These are phyloP conservation scores for Apotomis turbidana DNA, from an alignment of 2,888 invertebrate genomes.

Conservation along the genomic window DNA sequence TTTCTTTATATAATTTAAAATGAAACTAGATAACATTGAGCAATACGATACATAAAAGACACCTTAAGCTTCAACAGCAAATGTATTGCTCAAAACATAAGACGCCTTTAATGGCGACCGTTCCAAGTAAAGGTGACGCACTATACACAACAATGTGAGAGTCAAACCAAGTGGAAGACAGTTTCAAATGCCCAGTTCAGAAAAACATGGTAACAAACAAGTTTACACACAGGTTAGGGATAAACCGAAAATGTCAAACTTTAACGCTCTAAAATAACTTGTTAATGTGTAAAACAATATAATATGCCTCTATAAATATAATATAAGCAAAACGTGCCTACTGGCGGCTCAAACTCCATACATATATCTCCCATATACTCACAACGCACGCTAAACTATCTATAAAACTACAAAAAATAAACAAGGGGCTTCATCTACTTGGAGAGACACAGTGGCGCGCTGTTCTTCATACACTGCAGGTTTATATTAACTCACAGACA, in stretches of 20 bases:
- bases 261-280: slow-evolving; percentile 52
- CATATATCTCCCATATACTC: slow-evolving; percentile 55
- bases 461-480: slow-evolving; percentile 14
- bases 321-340: slow-evolving; percentile 44
- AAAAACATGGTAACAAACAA: slow-evolving; percentile 70
- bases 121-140: slow-evolving; percentile 44
- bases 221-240: slow-evolving; percentile 53
- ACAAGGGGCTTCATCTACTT: slow-evolving; percentile 47
- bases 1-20: slow-evolving; percentile 55
- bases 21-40: slow-evolving; percentile 78
- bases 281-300: slow-evolving; percentile 58
- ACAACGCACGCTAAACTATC: slow-evolving; percentile 49
- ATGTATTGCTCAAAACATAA: neutral
- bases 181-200: slow-evolving; percentile 69
- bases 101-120: slow-evolving; percentile 37
- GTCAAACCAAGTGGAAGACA: slow-evolving; percentile 62
- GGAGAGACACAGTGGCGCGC: slow-evolving; percentile 45
- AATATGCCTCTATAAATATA: slow-evolving; percentile 56
- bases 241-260: slow-evolving; percentile 57
- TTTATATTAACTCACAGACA: neutral
- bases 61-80: slow-evolving; percentile 12
- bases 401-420: slow-evolving; percentile 61
- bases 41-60: slow-evolving; percentile 53
- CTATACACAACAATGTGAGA: slow-evolving; percentile 78
- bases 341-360: slow-evolving; percentile 46